phyloP scores from a whole-genome alignment of 2,113 vertebrate species.

The Eulacestoma nigropectus region DNA sequence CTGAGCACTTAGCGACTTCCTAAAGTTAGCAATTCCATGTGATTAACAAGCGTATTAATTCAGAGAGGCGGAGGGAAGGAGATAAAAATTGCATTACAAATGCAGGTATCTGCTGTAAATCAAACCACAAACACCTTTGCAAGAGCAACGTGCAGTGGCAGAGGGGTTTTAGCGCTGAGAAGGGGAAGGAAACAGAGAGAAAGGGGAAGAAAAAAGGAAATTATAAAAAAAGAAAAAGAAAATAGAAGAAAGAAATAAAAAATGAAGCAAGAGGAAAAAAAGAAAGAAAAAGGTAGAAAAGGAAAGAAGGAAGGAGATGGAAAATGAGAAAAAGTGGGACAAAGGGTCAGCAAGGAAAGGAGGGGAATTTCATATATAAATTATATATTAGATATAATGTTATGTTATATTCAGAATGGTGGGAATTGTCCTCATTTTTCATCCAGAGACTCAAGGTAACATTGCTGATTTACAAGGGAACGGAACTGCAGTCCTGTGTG shows the following conservation, averaged over 20 bases:
- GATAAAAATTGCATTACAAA: constrained; percentile 43
- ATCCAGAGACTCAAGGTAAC: background rate
- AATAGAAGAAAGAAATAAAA: rapidly evolving
- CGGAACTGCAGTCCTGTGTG: background rate
- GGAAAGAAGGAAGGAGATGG: background rate
- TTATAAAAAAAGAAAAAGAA: rapidly evolving
- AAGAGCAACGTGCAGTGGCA: background rate
- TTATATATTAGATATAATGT: background rate
- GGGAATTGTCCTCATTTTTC: background rate
- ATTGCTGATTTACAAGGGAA: background rate
- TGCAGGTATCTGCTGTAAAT: constrained; percentile 45
- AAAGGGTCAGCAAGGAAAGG: background rate
- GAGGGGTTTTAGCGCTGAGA: background rate
- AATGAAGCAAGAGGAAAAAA: rapidly evolving
- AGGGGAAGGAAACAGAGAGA: background rate
- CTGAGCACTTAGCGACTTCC: constrained; percentile 14
- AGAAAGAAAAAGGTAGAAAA: rapidly evolving
- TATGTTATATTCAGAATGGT: background rate
- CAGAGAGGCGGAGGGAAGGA: background rate
- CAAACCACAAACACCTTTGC: background rate
- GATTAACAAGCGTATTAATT: constrained; percentile 57
- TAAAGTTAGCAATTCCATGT: constrained; percentile 17
- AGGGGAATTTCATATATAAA: background rate
- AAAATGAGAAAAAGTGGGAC: background rate
- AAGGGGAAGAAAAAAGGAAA: rapidly evolving